phyloP scores from a whole-genome alignment of 2,113 vertebrate genomes.

The Rhinolophus ferrumequinum region DNA sequence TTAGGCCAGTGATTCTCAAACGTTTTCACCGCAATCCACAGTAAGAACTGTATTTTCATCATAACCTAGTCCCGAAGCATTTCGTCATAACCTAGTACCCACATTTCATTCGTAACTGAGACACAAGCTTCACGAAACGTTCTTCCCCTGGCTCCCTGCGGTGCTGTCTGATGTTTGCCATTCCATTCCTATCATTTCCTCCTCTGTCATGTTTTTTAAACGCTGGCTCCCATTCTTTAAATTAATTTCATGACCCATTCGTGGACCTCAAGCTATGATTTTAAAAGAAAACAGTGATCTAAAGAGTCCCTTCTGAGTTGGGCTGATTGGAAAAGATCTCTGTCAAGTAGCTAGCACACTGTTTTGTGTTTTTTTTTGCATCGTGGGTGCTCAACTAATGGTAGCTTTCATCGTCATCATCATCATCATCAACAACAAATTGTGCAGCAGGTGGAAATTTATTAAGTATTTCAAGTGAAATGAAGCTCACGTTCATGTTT shows the following conservation, averaged over 20 bases:
- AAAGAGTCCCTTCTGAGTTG: not conserved
- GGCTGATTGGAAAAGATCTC: not conserved
- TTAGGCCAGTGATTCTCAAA: not conserved
- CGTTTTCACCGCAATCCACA: not conserved
- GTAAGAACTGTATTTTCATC: not conserved
- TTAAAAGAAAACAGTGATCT: not conserved
- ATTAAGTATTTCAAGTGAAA: conserved; percentile 35
- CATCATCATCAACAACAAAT: not conserved
- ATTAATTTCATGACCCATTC: not conserved
- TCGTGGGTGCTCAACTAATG: not conserved
- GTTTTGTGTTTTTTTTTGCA: not conserved
- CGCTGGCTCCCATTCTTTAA: not conserved
- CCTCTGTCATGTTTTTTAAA: not conserved
- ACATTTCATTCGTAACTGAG: not conserved
- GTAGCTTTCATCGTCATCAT: not conserved
- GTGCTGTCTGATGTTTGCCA: not conserved
- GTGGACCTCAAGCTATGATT: not conserved
- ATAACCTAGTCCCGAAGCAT: not conserved
- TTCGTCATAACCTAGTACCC: not conserved
- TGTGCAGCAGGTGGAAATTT: not conserved
- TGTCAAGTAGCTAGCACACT: not conserved
- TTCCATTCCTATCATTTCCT: not conserved
- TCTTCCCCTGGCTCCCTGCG: not conserved
- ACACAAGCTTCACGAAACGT: not conserved
- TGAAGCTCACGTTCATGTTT: conserved; percentile 25